Conservation (phyloP, 2,797 vertebrate genomes). For the Rachycentron canadum region DNA sequence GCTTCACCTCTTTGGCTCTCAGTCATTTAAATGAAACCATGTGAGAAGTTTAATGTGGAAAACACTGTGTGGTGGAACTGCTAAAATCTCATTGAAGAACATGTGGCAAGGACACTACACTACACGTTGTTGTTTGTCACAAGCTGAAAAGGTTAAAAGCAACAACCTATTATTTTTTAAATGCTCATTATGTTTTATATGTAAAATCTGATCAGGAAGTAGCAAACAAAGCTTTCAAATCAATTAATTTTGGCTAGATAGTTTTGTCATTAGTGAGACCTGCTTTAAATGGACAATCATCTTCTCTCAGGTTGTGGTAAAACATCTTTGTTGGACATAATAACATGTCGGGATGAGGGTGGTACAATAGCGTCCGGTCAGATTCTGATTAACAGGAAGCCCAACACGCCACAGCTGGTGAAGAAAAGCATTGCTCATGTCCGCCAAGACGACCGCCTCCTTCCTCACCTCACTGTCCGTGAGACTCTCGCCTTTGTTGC, state of each 20-base stretch:
- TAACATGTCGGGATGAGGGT: constrained; percentile 91
- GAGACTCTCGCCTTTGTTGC: constrained; percentile 93
- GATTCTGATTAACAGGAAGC: constrained; percentile 90
- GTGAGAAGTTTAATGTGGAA: neutral
- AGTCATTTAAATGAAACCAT: neutral
- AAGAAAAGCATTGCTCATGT: constrained; percentile 93
- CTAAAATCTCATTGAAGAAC: too few relatives aligned
- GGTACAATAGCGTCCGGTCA: constrained; percentile 89
- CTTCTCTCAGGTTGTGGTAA: constrained; percentile 89
- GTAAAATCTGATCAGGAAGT: too few relatives aligned
- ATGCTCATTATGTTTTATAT: too few relatives aligned
- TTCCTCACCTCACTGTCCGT: constrained; percentile 93
- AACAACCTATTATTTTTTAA: too few relatives aligned
- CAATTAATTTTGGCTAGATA: too few relatives aligned
- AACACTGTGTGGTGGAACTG: neutral
- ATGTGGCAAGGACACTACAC: neutral
- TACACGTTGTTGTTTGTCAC: neutral
- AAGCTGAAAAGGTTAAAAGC: too few relatives aligned
- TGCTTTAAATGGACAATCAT: neutral
- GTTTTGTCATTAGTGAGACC: neutral
- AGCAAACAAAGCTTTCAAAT: too few relatives aligned
- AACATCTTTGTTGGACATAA: constrained; percentile 93
- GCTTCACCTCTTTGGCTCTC: too few relatives aligned
- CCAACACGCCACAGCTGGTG: constrained; percentile 89
- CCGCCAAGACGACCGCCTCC: constrained; percentile 93